Percentiles rank a stretch among this genome's conserved stretches.
Conservation (phyloP, 2,888 invertebrate species). For the Pandemis heparana region DNA sequence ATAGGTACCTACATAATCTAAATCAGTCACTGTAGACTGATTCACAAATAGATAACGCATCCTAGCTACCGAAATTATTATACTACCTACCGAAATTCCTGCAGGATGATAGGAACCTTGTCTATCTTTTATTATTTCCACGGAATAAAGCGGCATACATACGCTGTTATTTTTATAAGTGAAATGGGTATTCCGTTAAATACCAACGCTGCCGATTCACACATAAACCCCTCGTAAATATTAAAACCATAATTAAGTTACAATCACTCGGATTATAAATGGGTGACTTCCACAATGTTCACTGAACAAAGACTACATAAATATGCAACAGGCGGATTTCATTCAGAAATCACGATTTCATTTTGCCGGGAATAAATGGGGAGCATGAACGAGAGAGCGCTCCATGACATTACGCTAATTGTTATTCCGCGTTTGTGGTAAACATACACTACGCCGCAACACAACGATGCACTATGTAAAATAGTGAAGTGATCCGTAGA, state of each 20-base stretch:
- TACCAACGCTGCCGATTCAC: constrained; percentile 10
- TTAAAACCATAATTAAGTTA: constrained; percentile 37
- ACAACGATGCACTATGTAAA: background rate
- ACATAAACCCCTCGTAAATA: constrained; percentile 27
- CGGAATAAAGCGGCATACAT: no score
- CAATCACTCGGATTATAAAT: constrained; percentile 39
- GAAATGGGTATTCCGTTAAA: constrained; percentile 1
- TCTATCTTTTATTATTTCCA: no score
- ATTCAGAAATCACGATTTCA: constrained; percentile 41
- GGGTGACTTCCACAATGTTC: constrained; percentile 34
- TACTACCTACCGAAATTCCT: no score
- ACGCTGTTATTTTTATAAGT: no score
- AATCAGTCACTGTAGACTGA: no score
- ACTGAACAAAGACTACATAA: constrained; percentile 42
- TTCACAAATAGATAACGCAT: no score
- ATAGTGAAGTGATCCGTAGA: no score
- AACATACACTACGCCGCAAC: background rate
- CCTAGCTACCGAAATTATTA: no score
- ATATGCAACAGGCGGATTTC: constrained; percentile 45
- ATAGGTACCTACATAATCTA: no score
- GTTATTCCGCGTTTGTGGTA: background rate
- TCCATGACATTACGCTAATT: background rate
- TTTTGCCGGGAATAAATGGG: constrained; percentile 7
- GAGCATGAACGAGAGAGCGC: constrained; percentile 4
- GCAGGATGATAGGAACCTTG: no score